Evolutionary conservation across 2,888 invertebrate genomes (phyloP), one percentile per base, ranked within the genome.

Genomic region (Tetranychus truncatus): DNA sequence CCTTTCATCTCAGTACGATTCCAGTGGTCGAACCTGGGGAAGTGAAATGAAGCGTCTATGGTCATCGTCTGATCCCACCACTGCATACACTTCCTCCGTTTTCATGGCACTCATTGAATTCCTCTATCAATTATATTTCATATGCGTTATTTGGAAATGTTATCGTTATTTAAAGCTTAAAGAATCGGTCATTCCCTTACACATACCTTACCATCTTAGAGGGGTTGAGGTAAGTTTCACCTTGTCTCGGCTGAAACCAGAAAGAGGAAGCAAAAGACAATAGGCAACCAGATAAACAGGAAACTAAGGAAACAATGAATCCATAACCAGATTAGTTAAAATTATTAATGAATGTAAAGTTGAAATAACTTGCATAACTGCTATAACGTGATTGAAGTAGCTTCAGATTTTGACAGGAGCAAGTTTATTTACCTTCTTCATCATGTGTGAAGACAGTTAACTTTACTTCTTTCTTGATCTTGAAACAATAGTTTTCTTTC

Each of bases 81-180:
- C 66, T 20, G 34, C 21, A 11, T 76, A 76, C 71, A 75, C 76
- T 20, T 75, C 75, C 45, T 74, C 75, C 18, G 21, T 77, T 72
- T 55, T 77, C 45, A 45, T 77, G 45, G 72, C 71, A 4, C 74
- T 74, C 11, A 34, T 76, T 21, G 66, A 73, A 21, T 66, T 77
- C 9, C 71, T 77, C n/a, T 74, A 76, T 66, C 76, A 77, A 67
- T 74, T 71, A 20, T 77, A 77, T 45, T 77, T 77, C 66, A 72
- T 77, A 20, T 77, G 77, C 45, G 76, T 77, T 21, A 74, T 77
- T 18, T 77, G 77, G 77, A 77, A 77, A 66, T 77, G 77, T 73
- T 77, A 77, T 69, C 75, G 77, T 7, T 77, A 77, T 74, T 74
- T 77, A 21, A 73, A 74, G 11, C 72, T 77, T 66, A 75, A 76